Base-by-base conservation (phyloP, 2,113 vertebrate genomes). In the Scartelaos histophorus region DNA sequence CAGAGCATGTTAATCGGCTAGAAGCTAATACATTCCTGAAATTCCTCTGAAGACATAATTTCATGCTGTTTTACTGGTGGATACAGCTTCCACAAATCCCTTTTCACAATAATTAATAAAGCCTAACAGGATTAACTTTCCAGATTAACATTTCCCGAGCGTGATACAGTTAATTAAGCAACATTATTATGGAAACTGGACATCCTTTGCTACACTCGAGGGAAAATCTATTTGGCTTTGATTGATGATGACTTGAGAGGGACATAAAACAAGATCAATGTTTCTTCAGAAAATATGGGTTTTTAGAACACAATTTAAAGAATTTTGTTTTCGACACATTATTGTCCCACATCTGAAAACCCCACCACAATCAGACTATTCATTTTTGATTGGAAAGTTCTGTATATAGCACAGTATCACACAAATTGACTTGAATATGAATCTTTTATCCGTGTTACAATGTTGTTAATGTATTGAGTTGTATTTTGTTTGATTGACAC, bases 1-100 rank as follows among this genome's bases (percentile, higher is more conserved):
- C 77, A 60, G 34, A 74, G 66, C 60, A 65, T 83, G 78, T 80
- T 84, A 90, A 91, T 90, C 81, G 45, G 88, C 91, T 89, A 92
- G 85, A 68, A 29, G 88, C 87, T 87, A 91, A 83, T 64, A 65
- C 84, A 90, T 92, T 92, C 83, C 70, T 74, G 35, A 56, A 73
- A 91, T 92, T 88, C 88, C 70, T 22, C 17, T 35, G n/a, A 25
- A 51, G 79, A 78, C 1, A 3, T 74, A 67, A 75, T 78, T 74
- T 69, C 74, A 10, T 73, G 58, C 64, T 29, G 43, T 68, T 57
- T 81, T 35, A 35, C 71, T 65, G 38, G 22, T 24, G 58, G 60
- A 66, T 69, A 80, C 82, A 81, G 84, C 82, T 77, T 43, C 76
- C 46, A 34, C 65, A 1, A 51, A 53, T 71, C 38, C 58, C 16